These are phyloP conservation scores for Pantherophis vulpinus DNA, from an alignment of 2,797 vertebrate species.

Conservation along the genomic window DNA sequence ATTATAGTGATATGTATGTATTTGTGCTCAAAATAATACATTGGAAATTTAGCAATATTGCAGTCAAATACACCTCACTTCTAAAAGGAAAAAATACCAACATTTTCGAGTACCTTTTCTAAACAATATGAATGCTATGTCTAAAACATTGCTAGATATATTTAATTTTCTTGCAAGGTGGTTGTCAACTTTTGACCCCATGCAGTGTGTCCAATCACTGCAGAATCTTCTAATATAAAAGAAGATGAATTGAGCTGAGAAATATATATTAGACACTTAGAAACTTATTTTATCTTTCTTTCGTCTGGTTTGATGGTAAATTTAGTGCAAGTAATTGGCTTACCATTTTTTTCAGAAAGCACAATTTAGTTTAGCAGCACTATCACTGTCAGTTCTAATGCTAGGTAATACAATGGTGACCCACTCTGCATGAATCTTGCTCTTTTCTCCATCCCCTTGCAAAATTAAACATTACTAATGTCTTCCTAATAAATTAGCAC, in stretches of 20 bases:
- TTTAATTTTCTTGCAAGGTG: conserved; percentile 24
- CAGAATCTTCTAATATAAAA: conserved; percentile 26
- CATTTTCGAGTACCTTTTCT: neutral
- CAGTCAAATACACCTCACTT: neutral
- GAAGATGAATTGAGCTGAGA: conserved; percentile 10
- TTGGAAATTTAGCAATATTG: neutral
- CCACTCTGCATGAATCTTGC: neutral
- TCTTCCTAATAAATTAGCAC: neutral
- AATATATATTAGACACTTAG: conserved; percentile 9
- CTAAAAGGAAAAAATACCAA: neutral
- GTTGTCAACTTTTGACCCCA: neutral
- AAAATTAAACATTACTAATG: neutral
- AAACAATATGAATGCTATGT: neutral
- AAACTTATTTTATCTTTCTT: conserved; percentile 23
- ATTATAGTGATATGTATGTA: neutral
- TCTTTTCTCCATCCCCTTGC: neutral
- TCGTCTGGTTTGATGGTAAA: conserved; percentile 3
- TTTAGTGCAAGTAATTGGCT: conserved; percentile 10
- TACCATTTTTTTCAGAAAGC: conserved; percentile 20
- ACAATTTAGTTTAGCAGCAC: neutral
- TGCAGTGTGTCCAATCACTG: conserved; percentile 6
- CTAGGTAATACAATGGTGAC: neutral
- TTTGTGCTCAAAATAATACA: neutral
- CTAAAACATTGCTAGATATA: neutral
- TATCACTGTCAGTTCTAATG: neutral